Evolutionary conservation across 2,797 vertebrate genomes (phyloP).

Genomic region (Pseudomugil tenellus): DNA sequence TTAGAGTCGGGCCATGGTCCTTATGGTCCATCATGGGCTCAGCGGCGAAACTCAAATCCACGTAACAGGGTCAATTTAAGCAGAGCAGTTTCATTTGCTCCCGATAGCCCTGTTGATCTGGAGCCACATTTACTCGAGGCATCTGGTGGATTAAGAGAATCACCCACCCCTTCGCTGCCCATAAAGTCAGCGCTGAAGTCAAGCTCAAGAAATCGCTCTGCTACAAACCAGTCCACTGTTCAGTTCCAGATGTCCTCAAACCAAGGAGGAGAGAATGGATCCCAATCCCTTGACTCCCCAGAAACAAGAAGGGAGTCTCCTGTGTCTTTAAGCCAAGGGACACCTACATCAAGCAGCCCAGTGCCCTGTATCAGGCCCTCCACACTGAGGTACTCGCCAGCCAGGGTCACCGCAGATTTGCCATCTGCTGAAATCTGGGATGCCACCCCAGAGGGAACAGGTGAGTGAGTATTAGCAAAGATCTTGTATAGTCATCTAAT

Average conservation of each 20-base stretch:
- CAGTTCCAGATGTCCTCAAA: constrained; percentile 69
- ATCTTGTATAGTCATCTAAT: background rate
- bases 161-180: constrained; percentile 64
- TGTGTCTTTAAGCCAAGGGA: constrained; percentile 65
- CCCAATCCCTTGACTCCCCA: constrained; percentile 55
- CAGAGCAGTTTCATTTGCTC: constrained; percentile 73
- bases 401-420: constrained; percentile 66
- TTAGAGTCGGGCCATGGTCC: constrained; percentile 79
- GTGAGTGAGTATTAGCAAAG: constrained; percentile 53
- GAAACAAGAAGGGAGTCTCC: constrained; percentile 69
- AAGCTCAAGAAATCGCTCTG: constrained; percentile 73
- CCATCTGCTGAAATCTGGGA: constrained; percentile 76
- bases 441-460: constrained; percentile 65
- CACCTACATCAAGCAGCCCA: constrained; percentile 72
- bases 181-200: constrained; percentile 86
- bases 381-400: constrained; percentile 79
- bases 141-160: constrained; percentile 57
- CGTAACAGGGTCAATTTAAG: constrained; percentile 73
- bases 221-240: constrained; percentile 64
- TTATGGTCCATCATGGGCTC: constrained; percentile 81
- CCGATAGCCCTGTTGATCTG: constrained; percentile 61
- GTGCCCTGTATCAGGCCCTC: constrained; percentile 70
- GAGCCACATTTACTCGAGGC: constrained; percentile 58
- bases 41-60: constrained; percentile 81
- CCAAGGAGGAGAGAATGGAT: constrained; percentile 65